A percentile compares a stretch with the other conserved stretches of the same genome.
phyloP scores from a whole-genome alignment of 2,797 vertebrate species.

The Leptoclinus maculatus region DNA sequence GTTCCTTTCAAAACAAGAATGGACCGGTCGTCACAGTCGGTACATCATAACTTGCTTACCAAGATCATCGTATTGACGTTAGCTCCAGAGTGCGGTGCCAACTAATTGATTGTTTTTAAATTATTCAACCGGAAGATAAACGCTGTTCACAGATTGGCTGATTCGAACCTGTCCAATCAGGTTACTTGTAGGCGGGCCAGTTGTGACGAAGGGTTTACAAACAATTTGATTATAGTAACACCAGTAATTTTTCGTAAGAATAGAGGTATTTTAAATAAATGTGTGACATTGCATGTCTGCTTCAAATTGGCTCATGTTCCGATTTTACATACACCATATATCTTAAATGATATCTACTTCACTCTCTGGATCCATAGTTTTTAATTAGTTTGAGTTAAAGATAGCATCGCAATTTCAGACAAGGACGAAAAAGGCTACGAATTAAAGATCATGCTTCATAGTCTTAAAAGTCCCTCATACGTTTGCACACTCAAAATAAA shows the following conservation, averaged over 20 bases:
- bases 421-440: conserved; percentile 21
- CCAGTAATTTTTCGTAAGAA: not conserved
- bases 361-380: conserved; percentile 42
- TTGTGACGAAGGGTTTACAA: not conserved
- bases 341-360: conserved; percentile 48
- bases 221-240: not conserved
- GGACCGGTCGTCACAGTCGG: not conserved
- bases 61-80: not conserved
- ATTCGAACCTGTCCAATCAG: not conserved
- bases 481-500: conserved; percentile 13
- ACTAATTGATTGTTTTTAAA: not conserved
- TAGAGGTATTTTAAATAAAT: not conserved
- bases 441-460: conserved; percentile 13
- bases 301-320: conserved; percentile 18
- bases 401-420: conserved; percentile 44
- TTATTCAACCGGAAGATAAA: not conserved
- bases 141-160: not conserved
- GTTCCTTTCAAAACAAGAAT: not conserved
- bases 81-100: too few relatives aligned
- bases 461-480: not conserved
- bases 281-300: not conserved
- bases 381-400: conserved; percentile 35
- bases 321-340: conserved; percentile 16
- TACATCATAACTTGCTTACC: not conserved
- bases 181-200: not conserved